Conservation (phyloP, 35 echinoderm and acorn worm genomes). For the Holothuria glaberrima region DNA sequence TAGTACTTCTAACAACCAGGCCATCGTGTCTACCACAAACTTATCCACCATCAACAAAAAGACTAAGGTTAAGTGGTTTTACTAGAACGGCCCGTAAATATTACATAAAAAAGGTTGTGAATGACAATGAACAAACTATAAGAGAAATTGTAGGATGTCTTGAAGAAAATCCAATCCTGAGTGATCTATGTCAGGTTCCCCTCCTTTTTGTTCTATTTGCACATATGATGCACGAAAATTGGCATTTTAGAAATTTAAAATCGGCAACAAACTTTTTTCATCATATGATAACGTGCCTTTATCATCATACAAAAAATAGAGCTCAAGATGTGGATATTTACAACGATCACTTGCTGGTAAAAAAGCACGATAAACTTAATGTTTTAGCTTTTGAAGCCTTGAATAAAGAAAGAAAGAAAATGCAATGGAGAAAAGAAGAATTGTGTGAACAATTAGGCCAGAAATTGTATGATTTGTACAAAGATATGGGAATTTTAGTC, state of each 20-base stretch:
- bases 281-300: background rate
- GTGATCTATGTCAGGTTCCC: conserved; percentile 20
- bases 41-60: conserved; percentile 11
- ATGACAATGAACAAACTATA: background rate
- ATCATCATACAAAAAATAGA: background rate
- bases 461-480: background rate
- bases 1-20: conserved; percentile 1
- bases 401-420: background rate
- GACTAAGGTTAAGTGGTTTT: conserved; percentile 12
- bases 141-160: background rate
- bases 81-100: background rate
- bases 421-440: background rate
- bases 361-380: background rate
- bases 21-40: background rate
- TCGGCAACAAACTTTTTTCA: conserved; percentile 12
- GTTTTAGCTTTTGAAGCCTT: background rate
- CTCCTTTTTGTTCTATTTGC: conserved; percentile 21
- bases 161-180: background rate
- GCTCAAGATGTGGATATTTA: no score
- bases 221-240: no score
- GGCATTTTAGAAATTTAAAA: no score
- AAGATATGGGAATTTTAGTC: background rate
- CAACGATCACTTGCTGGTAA: no score
- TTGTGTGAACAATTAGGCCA: background rate
- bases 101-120: conserved; percentile 7